Base-by-base conservation (phyloP, 64 coral and sea anemone species). In the Montipora foliosa region DNA sequence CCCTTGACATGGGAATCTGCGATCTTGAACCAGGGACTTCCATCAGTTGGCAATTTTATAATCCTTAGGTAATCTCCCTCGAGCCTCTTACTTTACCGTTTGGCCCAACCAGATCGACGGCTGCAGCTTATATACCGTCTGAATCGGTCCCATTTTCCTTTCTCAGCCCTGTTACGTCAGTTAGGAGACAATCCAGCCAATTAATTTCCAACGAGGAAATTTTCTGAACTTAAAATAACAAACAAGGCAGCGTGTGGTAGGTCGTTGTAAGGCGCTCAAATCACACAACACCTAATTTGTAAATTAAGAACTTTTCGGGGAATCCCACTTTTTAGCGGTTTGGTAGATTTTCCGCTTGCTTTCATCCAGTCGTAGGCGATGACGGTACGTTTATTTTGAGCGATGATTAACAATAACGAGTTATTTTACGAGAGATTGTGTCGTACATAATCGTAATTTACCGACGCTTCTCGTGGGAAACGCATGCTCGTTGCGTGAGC, bases 161-260 rank as follows among this genome's bases (percentile, higher is more conserved):
- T 78, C 76, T n/a, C 14, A 76, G 45, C 5, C 5, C 5, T 17
- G 44, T 50, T 78, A 78, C 76, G 76, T 78, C 76, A 78, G 76
- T 17, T 14, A 17, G 44, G 13, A 78, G 76, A 17, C 24, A 29
- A 2, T 45, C 24, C 29, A 10, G 29, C 29, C 44, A 76, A 76
- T 76, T 76, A 77, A 47, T 12, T 47, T 77, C 2, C 13, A 78
- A 78, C 47, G 17, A 78, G 76, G 76, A 78, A 78, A 7, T 49
- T 78, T 78, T 3, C 14, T 48, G 47, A 2, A 78, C 76, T 50
- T 78, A 78, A 78, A 78, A 78, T 78, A 78, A 78, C 76, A 78
- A 49, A 49, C 11, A 11, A 4, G 12, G 14, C 74, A 44, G 47
- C 16, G 45, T 47, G 16, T 3, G 46, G 49, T 5, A 29, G 12